Base-by-base conservation (phyloP, 92 coral and sea anemone species). In the Pocillopora meandrina region DNA sequence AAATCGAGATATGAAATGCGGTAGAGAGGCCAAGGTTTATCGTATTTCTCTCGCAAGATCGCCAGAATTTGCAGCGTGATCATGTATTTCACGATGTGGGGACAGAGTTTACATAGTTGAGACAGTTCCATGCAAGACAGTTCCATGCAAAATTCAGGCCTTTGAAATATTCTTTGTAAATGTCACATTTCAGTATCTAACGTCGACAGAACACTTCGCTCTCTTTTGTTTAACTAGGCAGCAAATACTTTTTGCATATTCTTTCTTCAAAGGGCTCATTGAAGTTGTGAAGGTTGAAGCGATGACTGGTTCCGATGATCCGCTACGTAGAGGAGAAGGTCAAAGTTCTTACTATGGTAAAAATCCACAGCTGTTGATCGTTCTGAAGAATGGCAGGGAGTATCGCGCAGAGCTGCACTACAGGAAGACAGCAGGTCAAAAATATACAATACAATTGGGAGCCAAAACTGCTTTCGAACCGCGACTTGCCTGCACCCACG, bases 291-390 rank as follows among this genome's bases (percentile, higher is more conserved):
- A 42, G 52, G 8, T 42, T 42, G 8, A 42, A 7, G 52, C 52
- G 8, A 42, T 3, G 52, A 42, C 52, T 42, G 52, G 52, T 42
- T 42, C 4, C 52, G 8, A 42, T 42, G 23, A 76, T 76, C 69
- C 10, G 18, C 5, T 76, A 76, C 26, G 69, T 76, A 20, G 61
- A 58, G 80, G 3, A 2, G 60, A 10, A 75, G 20, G 80, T 58
- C 80, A 75, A 75, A 56, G 80, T 0, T 0, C 12, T 33, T 56
- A 56, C 68, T 76, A 52, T 35, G 81, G 81, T 31, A 2, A 5
- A 59, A 61, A 76, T 76, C 81, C 81, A 76, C 12, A 76, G 23
- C 81, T 76, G 68, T 36, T 19, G 47, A 76, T 76, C 69, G 23
- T 76, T 26, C 55, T 76, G 68, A 76, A 76, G 17, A 59, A 61